A percentile compares a stretch with the other conserved stretches of the same genome.
Evolutionary conservation across 1,140 invertebrate genomes (phyloP).

Genomic region (Micrasema longulum): DNA sequence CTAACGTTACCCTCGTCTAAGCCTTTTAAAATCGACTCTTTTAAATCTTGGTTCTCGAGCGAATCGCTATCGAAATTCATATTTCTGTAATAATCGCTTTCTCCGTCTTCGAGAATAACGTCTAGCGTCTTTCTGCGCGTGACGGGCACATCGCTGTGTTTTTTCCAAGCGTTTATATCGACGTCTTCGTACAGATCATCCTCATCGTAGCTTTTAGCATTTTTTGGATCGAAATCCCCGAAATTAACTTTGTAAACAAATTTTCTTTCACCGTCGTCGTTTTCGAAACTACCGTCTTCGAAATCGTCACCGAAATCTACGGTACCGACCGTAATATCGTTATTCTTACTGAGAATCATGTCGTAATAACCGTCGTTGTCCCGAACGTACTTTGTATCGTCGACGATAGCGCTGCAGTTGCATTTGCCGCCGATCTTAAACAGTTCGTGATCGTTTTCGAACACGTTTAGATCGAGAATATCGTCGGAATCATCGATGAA

Average conservation of each 20-base stretch:
- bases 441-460: constrained; percentile 23
- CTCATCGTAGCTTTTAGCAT: constrained; percentile 57
- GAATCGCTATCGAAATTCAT: constrained; percentile 37
- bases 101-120: constrained; percentile 66
- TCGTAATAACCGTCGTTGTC: constrained; percentile 30
- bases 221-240: constrained; percentile 52
- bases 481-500: constrained; percentile 21
- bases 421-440: constrained; percentile 33
- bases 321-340: constrained; percentile 16
- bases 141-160: constrained; percentile 24
- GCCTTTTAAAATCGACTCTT: constrained; percentile 38
- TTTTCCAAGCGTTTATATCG: constrained; percentile 58
- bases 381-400: background rate
- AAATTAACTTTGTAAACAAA: constrained; percentile 49
- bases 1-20: constrained; percentile 47
- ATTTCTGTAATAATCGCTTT: constrained; percentile 63
- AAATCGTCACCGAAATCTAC: constrained; percentile 58
- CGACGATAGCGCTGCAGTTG: background rate
- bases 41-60: constrained; percentile 9
- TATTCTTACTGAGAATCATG: constrained; percentile 25
- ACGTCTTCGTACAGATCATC: constrained; percentile 66
- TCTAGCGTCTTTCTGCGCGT: constrained; percentile 56
- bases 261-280: constrained; percentile 39
- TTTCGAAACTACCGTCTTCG: constrained; percentile 16
- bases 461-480: constrained; percentile 11